Base-by-base conservation (phyloP, 2,113 vertebrate genomes). In the Mastomys coucha region DNA sequence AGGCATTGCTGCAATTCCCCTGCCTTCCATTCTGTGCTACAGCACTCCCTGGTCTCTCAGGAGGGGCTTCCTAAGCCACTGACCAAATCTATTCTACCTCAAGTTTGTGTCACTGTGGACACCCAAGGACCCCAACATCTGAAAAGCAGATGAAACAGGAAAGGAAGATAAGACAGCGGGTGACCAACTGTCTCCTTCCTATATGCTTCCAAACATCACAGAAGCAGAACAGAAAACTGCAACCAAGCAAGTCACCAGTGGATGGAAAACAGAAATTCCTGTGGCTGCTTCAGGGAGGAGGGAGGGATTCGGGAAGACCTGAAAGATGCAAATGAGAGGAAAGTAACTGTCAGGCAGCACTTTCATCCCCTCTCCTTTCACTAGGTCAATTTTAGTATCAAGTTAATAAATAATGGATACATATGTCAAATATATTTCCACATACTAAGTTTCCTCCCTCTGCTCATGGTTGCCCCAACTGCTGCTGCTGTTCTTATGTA, bases 51-150 rank as follows among this genome's bases (percentile, higher is more conserved):
- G 16, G 11, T 1, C 16, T 51, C 19, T 67, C 65, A 17, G 14
- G 13, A 89, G 7, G 42, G 60, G 28, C 7, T 77, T 33, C 39
- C 51, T 49, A 87, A 76, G 51, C 24, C n/a, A 53, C 60, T 8
- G 56, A 7, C 7, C 31, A 5, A 49, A 0, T 19, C 22, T 42
- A 9, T 39, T 75, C 33, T 12, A 2, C 19, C 42, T 42, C 0
- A 36, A 85, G 42, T 60, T 51, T 19, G 31, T 60, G 63, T 26
- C 81, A 75, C 5, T 10, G 10, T 53, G 28, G 26, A 45, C 5
- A 42, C 26, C 53, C 42, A 67, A 28, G 33, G 28, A 31, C 39
- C 63, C 63, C 33, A 58, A 82, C 28, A 78, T 36, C 36, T 51
- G 60, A 60, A 63, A 88, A 56, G 36, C 24, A 72, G 20, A n/a